Evolutionary conservation across 2,888 invertebrate species (phyloP).

Genomic region (Trachelus troglodyta): DNA sequence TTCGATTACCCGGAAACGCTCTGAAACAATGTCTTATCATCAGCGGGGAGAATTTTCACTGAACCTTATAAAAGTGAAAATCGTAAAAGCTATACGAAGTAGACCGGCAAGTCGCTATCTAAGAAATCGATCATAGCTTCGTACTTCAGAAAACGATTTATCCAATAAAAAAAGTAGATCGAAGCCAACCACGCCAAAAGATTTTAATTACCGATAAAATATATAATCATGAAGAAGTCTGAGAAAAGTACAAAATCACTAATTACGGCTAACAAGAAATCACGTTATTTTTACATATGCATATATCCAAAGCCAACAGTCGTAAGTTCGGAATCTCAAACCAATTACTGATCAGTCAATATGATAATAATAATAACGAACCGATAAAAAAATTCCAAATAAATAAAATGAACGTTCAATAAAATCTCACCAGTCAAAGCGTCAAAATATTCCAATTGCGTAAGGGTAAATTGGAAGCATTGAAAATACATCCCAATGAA

Average conservation of each 20-base stretch:
- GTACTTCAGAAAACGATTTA: not conserved
- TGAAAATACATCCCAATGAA: not conserved
- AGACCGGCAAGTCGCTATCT: not conserved
- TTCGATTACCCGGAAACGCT: too few relatives aligned
- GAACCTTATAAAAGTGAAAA: not conserved
- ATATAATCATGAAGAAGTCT: not conserved
- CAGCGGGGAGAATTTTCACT: not conserved
- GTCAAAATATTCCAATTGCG: too few relatives aligned
- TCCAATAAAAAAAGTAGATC: not conserved
- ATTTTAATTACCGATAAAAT: not conserved
- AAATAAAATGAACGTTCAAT: not conserved
- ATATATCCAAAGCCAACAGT: not conserved
- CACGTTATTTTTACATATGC: not conserved
- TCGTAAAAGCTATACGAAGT: not conserved
- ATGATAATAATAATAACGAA: not conserved
- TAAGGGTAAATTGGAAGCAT: too few relatives aligned
- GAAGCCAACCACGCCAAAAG: not conserved
- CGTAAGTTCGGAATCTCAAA: not conserved
- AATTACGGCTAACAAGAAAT: not conserved
- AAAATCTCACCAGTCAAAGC: too few relatives aligned
- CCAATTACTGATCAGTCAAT: not conserved
- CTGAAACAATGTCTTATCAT: not conserved
- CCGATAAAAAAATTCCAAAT: not conserved
- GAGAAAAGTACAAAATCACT: not conserved
- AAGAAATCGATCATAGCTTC: not conserved